These are phyloP conservation scores for Whitmania pigra DNA, from an alignment of 1,140 invertebrate genomes.

Conservation along the genomic window DNA sequence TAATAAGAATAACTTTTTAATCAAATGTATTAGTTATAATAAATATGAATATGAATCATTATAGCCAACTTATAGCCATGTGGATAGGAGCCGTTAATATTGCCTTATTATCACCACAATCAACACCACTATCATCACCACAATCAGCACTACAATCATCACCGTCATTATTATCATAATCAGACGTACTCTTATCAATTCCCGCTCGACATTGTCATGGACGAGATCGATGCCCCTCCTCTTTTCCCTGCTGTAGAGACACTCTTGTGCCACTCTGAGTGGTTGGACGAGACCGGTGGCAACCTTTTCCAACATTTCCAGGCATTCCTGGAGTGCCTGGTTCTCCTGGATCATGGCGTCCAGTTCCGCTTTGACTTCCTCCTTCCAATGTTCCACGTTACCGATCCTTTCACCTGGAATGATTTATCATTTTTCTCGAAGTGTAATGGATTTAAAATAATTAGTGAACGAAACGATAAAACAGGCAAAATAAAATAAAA, in stretches of 20 bases:
- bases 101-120: no score
- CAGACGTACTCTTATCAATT: conserved; percentile 52
- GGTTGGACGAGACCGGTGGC: conserved; percentile 75
- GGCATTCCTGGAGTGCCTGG: conserved; percentile 60
- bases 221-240: conserved; percentile 64
- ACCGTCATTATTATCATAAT: no score
- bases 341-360: conserved; percentile 71
- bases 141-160: no score
- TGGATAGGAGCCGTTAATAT: no score
- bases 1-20: no score
- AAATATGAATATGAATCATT: no score
- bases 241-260: conserved; percentile 76
- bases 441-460: no score
- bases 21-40: no score
- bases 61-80: no score
- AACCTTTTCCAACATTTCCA: conserved; percentile 63
- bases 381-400: conserved; percentile 87
- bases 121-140: no score
- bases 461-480: no score
- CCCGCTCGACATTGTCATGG: conserved; percentile 68
- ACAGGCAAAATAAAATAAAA: no score
- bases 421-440: neutral
- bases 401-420: conserved; percentile 68
- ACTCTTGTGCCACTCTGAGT: conserved; percentile 79
- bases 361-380: conserved; percentile 66